A percentile compares a stretch with the other conserved stretches of the same genome.
These are phyloP conservation scores for Drosophila acutilabella DNA, from an alignment of 2,888 invertebrate species.

Conservation along the genomic window DNA sequence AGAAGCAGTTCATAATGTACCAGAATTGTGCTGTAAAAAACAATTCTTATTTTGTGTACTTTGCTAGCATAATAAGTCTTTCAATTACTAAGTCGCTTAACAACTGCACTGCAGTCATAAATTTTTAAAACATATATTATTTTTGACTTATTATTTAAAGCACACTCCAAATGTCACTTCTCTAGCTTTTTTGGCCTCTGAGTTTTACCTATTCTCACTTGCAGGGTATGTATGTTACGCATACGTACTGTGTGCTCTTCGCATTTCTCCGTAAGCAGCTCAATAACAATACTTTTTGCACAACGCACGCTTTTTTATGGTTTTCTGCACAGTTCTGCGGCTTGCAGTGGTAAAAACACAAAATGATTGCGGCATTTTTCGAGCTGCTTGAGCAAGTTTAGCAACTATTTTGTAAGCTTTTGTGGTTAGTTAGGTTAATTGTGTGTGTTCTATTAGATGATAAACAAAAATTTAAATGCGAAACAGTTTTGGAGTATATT, in stretches of 20 bases:
- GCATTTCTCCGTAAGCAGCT: conserved; percentile 28
- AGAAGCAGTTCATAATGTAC: conserved; percentile 69
- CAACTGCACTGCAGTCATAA: neutral
- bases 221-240: conserved; percentile 37
- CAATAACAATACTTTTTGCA: conserved; percentile 42
- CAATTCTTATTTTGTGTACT: conserved; percentile 35
- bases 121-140: neutral
- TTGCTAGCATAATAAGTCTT: conserved; percentile 38
- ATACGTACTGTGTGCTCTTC: conserved; percentile 35
- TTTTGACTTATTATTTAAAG: neutral
- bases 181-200: neutral
- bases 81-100: neutral
- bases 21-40: conserved; percentile 46
- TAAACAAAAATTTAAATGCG: neutral
- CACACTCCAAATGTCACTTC: neutral
- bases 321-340: conserved; percentile 15
- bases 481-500: too few relatives aligned
- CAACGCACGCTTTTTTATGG: conserved; percentile 28
- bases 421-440: conserved; percentile 30
- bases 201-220: neutral
- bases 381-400: conserved; percentile 25
- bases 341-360: conserved; percentile 46
- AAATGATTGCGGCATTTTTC: conserved; percentile 41
- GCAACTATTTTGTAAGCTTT: conserved; percentile 20
- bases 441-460: neutral